A percentile compares a stretch with the other conserved stretches of the same genome.
These are phyloP conservation scores for Xestia c-nigrum DNA, from an alignment of 2,888 invertebrate species.

Conservation along the genomic window DNA sequence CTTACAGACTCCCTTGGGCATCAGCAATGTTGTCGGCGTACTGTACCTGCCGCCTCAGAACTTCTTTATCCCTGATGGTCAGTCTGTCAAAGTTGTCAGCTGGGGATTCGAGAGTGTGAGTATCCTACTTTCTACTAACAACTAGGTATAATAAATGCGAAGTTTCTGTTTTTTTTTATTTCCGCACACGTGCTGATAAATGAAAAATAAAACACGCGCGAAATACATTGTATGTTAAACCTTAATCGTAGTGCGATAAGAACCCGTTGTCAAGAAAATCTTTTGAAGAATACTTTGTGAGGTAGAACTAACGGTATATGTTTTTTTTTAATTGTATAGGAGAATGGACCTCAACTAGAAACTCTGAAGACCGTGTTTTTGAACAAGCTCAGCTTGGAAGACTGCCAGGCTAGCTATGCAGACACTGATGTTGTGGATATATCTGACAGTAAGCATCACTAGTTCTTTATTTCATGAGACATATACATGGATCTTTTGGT, in stretches of 20 bases:
- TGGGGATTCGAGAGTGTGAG: conserved; percentile 82
- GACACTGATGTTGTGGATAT: conserved; percentile 64
- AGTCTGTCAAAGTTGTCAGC: conserved; percentile 72
- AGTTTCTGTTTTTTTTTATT: no score
- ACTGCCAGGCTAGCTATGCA: conserved; percentile 67
- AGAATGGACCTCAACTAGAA: conserved; percentile 70
- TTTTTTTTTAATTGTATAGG: conserved; percentile 56
- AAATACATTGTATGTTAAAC: no score
- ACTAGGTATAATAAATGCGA: no score
- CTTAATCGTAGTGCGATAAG: no score
- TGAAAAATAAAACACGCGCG: no score
- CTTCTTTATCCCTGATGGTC: conserved; percentile 71
- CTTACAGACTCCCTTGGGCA: conserved; percentile 64
- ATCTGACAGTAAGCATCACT: conserved; percentile 73
- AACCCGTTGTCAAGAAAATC: no score
- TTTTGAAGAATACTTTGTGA: background rate
- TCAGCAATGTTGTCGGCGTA: conserved; percentile 67
- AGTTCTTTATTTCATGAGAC: background rate
- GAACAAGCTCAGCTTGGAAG: conserved; percentile 69
- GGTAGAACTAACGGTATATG: background rate
- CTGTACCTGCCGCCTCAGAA: conserved; percentile 75
- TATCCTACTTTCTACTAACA: conserved; percentile 9
- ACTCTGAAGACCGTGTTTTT: conserved; percentile 71
- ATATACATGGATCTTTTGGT: background rate
- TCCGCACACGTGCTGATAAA: no score